Evolutionary conservation across 2,113 vertebrate genomes (phyloP).

Genomic region (Cisticola juncidis): DNA sequence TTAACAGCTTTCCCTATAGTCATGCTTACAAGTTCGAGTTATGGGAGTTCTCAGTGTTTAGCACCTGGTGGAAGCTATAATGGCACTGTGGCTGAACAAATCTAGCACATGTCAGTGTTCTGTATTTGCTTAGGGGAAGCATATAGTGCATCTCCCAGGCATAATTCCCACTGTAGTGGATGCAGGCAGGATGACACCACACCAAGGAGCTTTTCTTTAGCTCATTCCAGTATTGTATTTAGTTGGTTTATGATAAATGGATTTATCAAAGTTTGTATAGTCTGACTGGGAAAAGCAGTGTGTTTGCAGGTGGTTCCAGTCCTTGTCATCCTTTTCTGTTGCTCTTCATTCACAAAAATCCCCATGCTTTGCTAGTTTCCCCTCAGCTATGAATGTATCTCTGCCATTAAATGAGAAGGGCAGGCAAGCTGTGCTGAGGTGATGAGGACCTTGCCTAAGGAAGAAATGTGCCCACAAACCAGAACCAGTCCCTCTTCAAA

Average conservation of each 20-base stretch:
- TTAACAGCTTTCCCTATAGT: not conserved
- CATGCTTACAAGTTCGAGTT: not conserved
- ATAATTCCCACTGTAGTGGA: not conserved
- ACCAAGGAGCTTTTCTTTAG: not conserved
- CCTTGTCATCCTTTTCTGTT: not conserved
- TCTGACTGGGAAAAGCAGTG: not conserved
- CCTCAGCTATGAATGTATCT: not conserved
- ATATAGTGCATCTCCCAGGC: not conserved
- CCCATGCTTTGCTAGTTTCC: not conserved
- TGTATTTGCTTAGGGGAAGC: not conserved
- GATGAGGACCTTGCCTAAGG: not conserved
- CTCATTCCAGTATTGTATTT: not conserved
- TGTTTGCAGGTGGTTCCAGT: not conserved
- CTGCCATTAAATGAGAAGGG: not conserved
- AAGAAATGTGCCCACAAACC: not conserved
- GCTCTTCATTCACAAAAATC: not conserved
- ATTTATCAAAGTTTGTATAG: not conserved
- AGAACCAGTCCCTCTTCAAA: not conserved
- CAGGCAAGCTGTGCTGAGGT: not conserved
- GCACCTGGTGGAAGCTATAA: not conserved
- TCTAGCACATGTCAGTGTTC: not conserved
- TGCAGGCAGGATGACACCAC: not conserved
- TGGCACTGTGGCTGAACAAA: not conserved
- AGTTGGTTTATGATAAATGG: not conserved
- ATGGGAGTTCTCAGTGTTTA: not conserved